Base-by-base conservation (phyloP, 2,113 vertebrate species). In the Rattus norvegicus region DNA sequence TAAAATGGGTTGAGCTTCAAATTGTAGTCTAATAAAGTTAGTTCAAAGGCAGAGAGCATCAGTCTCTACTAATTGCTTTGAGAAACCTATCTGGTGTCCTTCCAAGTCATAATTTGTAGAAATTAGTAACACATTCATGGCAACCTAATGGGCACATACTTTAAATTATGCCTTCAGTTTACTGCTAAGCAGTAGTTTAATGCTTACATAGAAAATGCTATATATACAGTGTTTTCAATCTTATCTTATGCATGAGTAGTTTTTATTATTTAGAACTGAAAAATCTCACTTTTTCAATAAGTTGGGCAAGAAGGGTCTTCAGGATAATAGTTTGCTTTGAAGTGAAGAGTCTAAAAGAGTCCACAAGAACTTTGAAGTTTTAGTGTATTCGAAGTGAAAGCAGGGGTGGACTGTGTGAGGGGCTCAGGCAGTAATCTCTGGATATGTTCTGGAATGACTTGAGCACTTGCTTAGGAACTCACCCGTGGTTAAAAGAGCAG, bases 91-190 rank as follows among this genome's bases (percentile, higher is more conserved):
- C 19, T 76, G 33, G 2, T 28, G 5, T 1, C 10, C 77, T 91
- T 76, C 33, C 90, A 80, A 79, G 24, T 4, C 59, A 70, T n/a
- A 69, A 49, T 85, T 77, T 94, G n/a, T 94, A 88, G 65, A 76
- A 95, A 81, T 88, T 81, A 88, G 36, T 89, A 72, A 95, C 43
- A 84, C 92, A 89, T 69, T 96, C 94, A 24, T 90, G 26, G 47
- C 36, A 80, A 20, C 36, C 76, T 86, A 87, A 93, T 90, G 20
- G 95, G 65, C 90, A 89, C 9, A 65, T 30, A 49, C 89, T 97
- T 86, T 28, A 93, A 94, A 88, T 91, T 79, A 61, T n/a, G n/a
- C 61, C 26, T 28, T 95, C 20, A 56, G 9, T 93, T 93, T 88
- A 90, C 20, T 7, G 13, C 73, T n/a, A 75, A 91, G 12, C 28